phyloP scores from a whole-genome alignment of 2,888 invertebrate species.

The Pollenia griseotomentosa region DNA sequence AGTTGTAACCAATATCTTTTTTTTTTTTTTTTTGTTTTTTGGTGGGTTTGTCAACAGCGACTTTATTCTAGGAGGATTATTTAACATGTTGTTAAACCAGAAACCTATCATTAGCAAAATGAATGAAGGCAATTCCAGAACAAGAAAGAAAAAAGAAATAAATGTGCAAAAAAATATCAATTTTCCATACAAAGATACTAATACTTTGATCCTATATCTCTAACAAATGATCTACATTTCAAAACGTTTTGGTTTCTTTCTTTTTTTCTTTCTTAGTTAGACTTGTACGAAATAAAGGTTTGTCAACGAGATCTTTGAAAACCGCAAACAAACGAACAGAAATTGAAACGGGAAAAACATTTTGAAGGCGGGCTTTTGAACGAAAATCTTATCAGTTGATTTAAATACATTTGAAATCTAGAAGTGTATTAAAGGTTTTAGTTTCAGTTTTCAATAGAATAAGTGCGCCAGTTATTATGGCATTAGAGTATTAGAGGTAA shows the following conservation, averaged over 20 bases:
- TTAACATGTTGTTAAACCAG: conserved; percentile 67
- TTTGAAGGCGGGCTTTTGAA: conserved; percentile 71
- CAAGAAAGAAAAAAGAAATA: neutral
- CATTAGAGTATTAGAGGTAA: conserved; percentile 36
- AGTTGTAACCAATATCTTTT: conserved; percentile 66
- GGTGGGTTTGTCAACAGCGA: conserved; percentile 74
- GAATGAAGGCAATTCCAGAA: conserved; percentile 34
- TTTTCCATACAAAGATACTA: conserved; percentile 69
- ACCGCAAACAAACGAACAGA: conserved; percentile 5
- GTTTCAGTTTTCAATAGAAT: conserved; percentile 70
- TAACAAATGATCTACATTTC: conserved; percentile 71
- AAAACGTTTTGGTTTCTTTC: conserved; percentile 33
- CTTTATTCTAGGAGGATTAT: conserved; percentile 70
- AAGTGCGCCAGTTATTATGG: conserved; percentile 70
- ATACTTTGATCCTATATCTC: conserved; percentile 73
- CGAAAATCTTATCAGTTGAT: conserved; percentile 71
- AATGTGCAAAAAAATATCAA: conserved; percentile 70
- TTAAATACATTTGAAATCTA: conserved; percentile 72
- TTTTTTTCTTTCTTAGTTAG: neutral
- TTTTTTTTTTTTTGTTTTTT: conserved; percentile 25
- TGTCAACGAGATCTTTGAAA: conserved; percentile 42
- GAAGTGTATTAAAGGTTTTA: conserved; percentile 66
- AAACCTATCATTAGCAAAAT: conserved; percentile 65
- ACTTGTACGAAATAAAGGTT: conserved; percentile 44
- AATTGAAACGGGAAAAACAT: conserved; percentile 42